Conservation (phyloP, 2,797 vertebrate species). For the Lepidocolaptes lacrymiger region DNA sequence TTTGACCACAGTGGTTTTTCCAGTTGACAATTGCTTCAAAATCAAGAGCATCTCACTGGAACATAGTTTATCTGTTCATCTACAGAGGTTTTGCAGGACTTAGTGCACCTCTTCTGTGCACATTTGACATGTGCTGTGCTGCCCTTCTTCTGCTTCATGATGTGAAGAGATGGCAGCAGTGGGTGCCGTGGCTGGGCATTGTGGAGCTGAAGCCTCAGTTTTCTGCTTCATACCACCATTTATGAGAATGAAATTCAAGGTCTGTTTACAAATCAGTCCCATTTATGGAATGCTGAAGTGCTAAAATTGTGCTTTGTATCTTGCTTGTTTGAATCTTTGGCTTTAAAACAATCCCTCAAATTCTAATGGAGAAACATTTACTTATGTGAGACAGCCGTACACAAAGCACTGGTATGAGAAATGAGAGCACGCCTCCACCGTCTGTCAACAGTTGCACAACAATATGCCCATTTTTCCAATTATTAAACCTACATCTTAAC, state of each 20-base stretch:
- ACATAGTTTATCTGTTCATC: neutral
- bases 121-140: accelerated
- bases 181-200: neutral
- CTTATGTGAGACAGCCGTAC: neutral
- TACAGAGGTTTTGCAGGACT: neutral
- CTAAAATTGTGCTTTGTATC: neutral
- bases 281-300: neutral
- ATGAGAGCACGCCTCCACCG: neutral
- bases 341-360: neutral
- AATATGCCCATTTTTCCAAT: neutral
- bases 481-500: neutral
- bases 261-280: neutral
- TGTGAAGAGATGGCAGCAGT: neutral
- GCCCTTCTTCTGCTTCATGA: neutral
- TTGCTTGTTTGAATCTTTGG: neutral
- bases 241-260: neutral
- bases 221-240: neutral
- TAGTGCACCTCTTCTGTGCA: neutral
- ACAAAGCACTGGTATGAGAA: neutral
- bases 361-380: neutral
- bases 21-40: neutral
- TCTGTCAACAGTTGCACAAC: neutral
- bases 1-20: neutral
- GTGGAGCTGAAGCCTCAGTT: neutral
- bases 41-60: neutral